Percentiles rank a stretch among this genome's conserved stretches.
Conservation (phyloP, 2,113 vertebrate species). For the Psilopsiagon aurifrons region DNA sequence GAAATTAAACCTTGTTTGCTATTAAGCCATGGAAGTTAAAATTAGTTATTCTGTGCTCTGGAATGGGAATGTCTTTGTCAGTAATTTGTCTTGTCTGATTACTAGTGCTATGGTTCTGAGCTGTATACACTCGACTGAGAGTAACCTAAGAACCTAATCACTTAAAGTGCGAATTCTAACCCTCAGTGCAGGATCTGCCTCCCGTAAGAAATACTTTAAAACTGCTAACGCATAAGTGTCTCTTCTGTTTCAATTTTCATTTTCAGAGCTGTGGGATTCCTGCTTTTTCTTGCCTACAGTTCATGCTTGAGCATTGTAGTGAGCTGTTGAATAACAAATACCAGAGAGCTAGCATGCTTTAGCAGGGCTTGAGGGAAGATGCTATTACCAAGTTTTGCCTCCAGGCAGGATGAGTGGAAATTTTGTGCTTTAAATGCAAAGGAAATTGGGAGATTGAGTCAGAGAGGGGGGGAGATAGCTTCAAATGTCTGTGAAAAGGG, state of each 20-base stretch:
- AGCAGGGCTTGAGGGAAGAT: not conserved
- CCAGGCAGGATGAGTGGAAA: not conserved
- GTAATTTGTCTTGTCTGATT: constrained; percentile 4
- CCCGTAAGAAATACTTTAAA: constrained; percentile 20
- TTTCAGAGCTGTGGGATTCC: not conserved
- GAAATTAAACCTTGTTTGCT: not conserved
- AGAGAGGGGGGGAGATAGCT: not conserved
- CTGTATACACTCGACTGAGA: not conserved
- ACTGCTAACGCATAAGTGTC: not conserved
- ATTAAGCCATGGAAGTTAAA: not conserved
- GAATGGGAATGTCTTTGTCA: not conserved
- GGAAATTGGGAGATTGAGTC: not conserved
- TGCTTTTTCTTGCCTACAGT: not conserved
- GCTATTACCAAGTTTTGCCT: not conserved
- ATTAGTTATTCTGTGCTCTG: not conserved
- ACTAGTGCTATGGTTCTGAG: not conserved
- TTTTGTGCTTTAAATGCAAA: not conserved
- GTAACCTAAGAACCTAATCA: constrained; percentile 33
- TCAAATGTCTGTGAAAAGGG: not conserved
- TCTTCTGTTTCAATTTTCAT: not conserved
- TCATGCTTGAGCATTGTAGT: not conserved
- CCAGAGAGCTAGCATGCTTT: not conserved
- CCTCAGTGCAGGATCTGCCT: not conserved
- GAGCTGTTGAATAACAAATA: constrained; percentile 5
- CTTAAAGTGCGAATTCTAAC: not conserved